These are phyloP conservation scores for Chloroceryle inda DNA, from an alignment of 2,797 vertebrate genomes.

Conservation along the genomic window DNA sequence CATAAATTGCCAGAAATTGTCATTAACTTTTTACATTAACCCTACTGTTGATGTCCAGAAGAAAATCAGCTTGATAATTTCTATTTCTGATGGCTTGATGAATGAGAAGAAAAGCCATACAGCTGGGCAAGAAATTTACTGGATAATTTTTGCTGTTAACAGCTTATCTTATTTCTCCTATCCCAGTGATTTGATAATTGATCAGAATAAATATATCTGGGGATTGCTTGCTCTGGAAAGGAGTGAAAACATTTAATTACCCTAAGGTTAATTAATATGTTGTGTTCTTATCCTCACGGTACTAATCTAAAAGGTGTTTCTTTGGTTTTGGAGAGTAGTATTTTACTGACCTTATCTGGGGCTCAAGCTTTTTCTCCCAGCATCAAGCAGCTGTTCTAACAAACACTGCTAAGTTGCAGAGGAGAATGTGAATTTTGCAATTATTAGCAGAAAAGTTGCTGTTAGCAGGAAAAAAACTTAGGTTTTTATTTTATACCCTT, in stretches of 20 bases:
- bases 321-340: not conserved
- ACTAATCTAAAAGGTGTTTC: not conserved
- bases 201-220: not conserved
- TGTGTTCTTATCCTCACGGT: not conserved
- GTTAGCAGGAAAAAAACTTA: not conserved
- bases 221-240: not conserved
- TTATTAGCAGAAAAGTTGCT: not conserved
- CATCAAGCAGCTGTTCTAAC: not conserved
- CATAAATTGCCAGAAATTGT: not conserved
- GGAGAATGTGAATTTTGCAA: not conserved
- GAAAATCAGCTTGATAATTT: not conserved
- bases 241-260: not conserved
- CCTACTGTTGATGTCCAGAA: not conserved
- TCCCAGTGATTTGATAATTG: not conserved
- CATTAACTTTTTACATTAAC: not conserved
- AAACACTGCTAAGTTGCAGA: not conserved
- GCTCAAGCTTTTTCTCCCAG: not conserved
- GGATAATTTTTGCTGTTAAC: not conserved
- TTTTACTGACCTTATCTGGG: not conserved
- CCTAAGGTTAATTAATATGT: conserved; percentile 7
- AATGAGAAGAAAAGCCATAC: not conserved
- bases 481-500: not conserved
- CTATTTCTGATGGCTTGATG: not conserved
- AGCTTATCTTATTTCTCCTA: not conserved
- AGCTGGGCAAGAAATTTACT: not conserved